A percentile compares a stretch with the other conserved stretches of the same genome.
phyloP scores from a whole-genome alignment of 2,888 invertebrate species.

The Chalcis sispes region DNA sequence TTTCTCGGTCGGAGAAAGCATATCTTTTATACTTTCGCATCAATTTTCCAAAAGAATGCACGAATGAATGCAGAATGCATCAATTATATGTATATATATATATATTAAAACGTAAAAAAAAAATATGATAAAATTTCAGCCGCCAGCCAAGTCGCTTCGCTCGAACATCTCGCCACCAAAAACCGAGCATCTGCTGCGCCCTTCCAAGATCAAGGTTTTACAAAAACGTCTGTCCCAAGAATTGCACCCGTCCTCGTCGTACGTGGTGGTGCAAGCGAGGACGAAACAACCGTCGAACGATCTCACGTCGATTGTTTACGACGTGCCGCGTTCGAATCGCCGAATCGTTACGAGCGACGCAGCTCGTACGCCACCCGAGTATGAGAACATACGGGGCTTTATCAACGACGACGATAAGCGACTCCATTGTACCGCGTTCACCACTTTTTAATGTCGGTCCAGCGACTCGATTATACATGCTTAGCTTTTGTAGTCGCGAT shows the following conservation, averaged over 20 bases:
- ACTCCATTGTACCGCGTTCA: constrained; percentile 16
- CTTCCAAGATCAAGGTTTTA: constrained; percentile 50
- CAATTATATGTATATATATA: not conserved
- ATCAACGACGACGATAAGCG: constrained; percentile 36
- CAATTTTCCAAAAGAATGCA: too few relatives aligned
- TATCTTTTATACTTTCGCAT: too few relatives aligned
- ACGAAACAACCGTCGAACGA: not conserved
- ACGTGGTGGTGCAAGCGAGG: not conserved
- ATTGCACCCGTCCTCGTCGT: too few relatives aligned
- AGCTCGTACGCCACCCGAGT: not conserved
- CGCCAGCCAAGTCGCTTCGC: constrained; percentile 18
- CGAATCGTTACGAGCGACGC: not conserved
- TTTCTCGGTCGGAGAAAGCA: too few relatives aligned
- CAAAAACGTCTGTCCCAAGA: constrained; percentile 33
- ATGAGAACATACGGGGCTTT: constrained; percentile 29
- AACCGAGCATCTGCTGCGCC: constrained; percentile 42
- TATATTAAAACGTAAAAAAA: not conserved
- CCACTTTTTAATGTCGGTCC: constrained; percentile 36
- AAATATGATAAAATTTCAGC: constrained; percentile 24
- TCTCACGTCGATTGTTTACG: constrained; percentile 40
- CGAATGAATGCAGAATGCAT: too few relatives aligned
- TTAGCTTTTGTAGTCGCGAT: too few relatives aligned
- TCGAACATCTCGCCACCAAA: not conserved
- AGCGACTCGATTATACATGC: too few relatives aligned
- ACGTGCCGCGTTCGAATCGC: constrained; percentile 46